Evolutionary conservation across 2,113 vertebrate species (phyloP).

Genomic region (Alexandromys fortis): DNA sequence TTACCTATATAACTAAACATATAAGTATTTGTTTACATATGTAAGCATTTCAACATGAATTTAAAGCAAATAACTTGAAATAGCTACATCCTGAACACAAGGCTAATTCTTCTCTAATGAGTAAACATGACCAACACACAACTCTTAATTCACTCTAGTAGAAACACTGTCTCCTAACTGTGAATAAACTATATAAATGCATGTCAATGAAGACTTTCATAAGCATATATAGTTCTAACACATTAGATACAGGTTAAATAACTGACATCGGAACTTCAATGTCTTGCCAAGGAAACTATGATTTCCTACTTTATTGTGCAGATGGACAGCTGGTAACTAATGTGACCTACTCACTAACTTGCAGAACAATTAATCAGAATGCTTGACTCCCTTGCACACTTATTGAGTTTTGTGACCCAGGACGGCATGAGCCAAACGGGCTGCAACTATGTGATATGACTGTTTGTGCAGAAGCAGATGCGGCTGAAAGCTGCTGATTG

Average conservation of each 20-base stretch:
- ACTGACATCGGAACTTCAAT: neutral
- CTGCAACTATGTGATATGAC: slow-evolving; percentile 74
- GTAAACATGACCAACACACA: neutral
- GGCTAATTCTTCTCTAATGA: slow-evolving; percentile 1
- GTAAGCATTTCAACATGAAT: slow-evolving; percentile 28
- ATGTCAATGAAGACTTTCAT: neutral
- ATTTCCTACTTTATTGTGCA: neutral
- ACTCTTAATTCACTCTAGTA: slow-evolving; percentile 5
- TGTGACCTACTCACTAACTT: slow-evolving; percentile 39
- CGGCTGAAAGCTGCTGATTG: slow-evolving; percentile 73
- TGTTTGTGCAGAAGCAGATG: slow-evolving; percentile 77
- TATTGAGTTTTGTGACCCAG: slow-evolving; percentile 77
- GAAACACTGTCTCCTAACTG: neutral
- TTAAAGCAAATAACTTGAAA: slow-evolving; percentile 36
- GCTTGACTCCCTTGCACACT: slow-evolving; percentile 77
- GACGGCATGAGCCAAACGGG: slow-evolving; percentile 76
- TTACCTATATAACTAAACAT: neutral
- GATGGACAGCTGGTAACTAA: slow-evolving; percentile 22
- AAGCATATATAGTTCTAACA: slow-evolving; percentile 29
- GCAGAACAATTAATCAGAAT: slow-evolving; percentile 73
- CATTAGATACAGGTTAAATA: neutral
- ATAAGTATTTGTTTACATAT: neutral
- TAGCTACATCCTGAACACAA: neutral
- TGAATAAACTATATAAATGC: neutral
- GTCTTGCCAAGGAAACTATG: neutral